Base-by-base conservation (phyloP, 2,113 vertebrate genomes). In the Elephas maximus region DNA sequence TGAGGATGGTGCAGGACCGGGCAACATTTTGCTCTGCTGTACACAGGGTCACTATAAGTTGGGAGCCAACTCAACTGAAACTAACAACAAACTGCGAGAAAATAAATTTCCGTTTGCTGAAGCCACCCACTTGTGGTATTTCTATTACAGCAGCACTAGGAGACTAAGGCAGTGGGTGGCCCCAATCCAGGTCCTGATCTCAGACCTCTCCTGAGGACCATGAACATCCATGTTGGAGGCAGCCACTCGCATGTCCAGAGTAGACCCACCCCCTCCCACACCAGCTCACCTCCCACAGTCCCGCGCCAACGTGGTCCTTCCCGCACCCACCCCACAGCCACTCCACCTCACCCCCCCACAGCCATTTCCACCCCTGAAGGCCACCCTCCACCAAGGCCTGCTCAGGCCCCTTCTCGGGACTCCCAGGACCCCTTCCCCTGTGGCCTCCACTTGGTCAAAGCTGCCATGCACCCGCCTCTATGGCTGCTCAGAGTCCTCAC, bases 161-260 rank as follows among this genome's bases (percentile, higher is more conserved):
- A 57, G 53, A 57, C 53, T 57, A 14, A 57, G 53, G 15, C 53
- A 57, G 53, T 8, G 53, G 41, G 26, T 65, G 82, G 51, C 24
- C 44, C 37, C 51, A 37, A 91, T 44, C 28, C 20, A 44, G 48
- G 48, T n/a, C 63, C 44, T 53, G n/a, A 21, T 76, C 51, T 73
- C 63, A 33, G n/a, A 79, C 20, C 48, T 80, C 17, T 41, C 44
- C 44, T 7, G 71, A 41, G 82, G 33, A 24, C 18, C 74, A 84
- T 0, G 7, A 3, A 11, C 6, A 41, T 8, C 21, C 28, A 8
- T 73, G 51, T 24, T 2, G 10, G 79, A 57, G 0, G 2, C 65
- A 37, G 44, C 28, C 65, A 23, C 45, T 18, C 15, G 48, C 48
- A 30, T 3, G 20, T 33, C 78, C 33, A 21, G 76, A 63, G 37